These are phyloP conservation scores for Oreochromis niloticus DNA, from an alignment of 2,113 vertebrate genomes.

Conservation along the genomic window DNA sequence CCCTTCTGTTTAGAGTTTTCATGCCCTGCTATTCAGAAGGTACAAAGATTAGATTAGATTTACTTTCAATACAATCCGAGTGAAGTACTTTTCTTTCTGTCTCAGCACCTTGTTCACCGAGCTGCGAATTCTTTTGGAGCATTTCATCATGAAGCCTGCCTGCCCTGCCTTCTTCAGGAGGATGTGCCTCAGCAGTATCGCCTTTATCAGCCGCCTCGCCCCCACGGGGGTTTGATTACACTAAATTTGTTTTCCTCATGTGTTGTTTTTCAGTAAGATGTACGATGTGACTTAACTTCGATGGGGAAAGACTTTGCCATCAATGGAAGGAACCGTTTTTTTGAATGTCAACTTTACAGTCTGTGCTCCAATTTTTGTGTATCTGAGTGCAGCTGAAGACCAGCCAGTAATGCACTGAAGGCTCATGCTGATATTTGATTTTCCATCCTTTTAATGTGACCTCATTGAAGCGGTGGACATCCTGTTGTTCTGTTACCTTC, in stretches of 20 bases:
- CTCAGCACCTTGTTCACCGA: constrained; percentile 91
- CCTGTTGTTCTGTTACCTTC: not conserved
- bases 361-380: constrained; percentile 29
- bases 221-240: constrained; percentile 85
- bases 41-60: not conserved
- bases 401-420: constrained; percentile 55
- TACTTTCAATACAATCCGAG: not conserved
- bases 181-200: constrained; percentile 93
- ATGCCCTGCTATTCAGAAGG: not conserved
- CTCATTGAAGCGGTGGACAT: constrained; percentile 22
- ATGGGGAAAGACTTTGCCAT: constrained; percentile 49
- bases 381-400: constrained; percentile 25
- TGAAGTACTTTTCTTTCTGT: not conserved
- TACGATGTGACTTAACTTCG: constrained; percentile 42
- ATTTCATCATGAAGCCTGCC: constrained; percentile 93
- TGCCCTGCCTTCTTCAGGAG: constrained; percentile 92
- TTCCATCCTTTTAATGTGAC: constrained; percentile 38
- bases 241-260: not conserved
- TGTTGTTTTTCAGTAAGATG: constrained; percentile 11
- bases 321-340: constrained; percentile 31
- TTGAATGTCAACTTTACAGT: constrained; percentile 50
- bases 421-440: not conserved
- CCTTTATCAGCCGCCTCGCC: constrained; percentile 94
- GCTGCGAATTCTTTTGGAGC: constrained; percentile 90
- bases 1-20: not conserved